A percentile compares a stretch with the other conserved stretches of the same genome.
Evolutionary conservation across 2,888 invertebrate genomes (phyloP).

Genomic region (Amiota communis): DNA sequence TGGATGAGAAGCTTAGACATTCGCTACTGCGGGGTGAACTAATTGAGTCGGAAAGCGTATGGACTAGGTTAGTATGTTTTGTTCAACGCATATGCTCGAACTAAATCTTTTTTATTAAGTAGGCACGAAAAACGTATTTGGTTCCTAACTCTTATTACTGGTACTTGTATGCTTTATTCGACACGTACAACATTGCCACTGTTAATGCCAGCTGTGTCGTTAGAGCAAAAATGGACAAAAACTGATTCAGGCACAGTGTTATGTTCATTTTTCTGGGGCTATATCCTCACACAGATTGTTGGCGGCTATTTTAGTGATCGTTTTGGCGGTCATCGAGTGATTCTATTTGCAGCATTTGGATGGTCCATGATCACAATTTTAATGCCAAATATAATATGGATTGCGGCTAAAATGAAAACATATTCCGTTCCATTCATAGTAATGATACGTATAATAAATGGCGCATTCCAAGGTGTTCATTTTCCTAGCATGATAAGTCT

Average conservation of each 20-base stretch:
- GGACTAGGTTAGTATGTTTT: constrained; percentile 7
- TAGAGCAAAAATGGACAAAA: constrained; percentile 80
- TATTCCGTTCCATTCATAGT: constrained; percentile 76
- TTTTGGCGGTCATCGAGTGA: constrained; percentile 79
- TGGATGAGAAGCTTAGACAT: constrained; percentile 72
- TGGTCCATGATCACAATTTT: constrained; percentile 76
- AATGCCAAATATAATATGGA: constrained; percentile 76
- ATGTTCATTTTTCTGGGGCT: constrained; percentile 84
- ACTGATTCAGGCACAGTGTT: constrained; percentile 81
- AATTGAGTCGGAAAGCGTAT: constrained; percentile 70
- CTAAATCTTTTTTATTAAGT: constrained; percentile 30
- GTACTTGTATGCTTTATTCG: constrained; percentile 80
- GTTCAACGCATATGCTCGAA: too few relatives aligned
- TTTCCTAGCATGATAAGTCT: constrained; percentile 82
- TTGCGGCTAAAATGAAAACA: constrained; percentile 65
- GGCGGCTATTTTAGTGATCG: constrained; percentile 77
- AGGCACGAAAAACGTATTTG: constrained; percentile 76
- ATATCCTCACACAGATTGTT: constrained; percentile 78
- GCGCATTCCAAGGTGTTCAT: constrained; percentile 80
- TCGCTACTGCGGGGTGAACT: constrained; percentile 72
- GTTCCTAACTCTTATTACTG: constrained; percentile 77
- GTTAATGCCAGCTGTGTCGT: constrained; percentile 77
- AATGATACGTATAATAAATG: constrained; percentile 77
- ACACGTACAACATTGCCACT: constrained; percentile 80
- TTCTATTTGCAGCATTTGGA: constrained; percentile 77